phyloP scores from a whole-genome alignment of 2,888 invertebrate species.

The Caenorhabditis plicata region DNA sequence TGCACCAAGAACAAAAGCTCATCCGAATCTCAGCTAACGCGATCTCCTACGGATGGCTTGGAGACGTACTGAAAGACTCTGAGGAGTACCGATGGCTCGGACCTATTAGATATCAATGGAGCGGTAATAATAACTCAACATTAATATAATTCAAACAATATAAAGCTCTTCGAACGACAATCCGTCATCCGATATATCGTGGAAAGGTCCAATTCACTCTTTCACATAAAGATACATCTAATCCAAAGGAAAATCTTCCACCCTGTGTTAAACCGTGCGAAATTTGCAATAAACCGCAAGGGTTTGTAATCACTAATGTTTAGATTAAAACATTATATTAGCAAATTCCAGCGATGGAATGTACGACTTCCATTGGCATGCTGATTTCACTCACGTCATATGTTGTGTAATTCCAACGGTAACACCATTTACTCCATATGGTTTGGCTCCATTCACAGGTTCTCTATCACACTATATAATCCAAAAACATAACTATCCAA shows the following conservation, averaged over 20 bases:
- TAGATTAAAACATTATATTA: too few relatives aligned
- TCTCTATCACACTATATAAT: background rate
- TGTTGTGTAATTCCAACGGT: constrained; percentile 62
- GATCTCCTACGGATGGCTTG: constrained; percentile 82
- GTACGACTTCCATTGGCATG: constrained; percentile 48
- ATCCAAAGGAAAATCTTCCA: constrained; percentile 49
- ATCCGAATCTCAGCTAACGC: constrained; percentile 77
- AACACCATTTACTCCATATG: constrained; percentile 62
- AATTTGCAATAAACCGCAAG: constrained; percentile 43
- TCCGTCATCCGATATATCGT: constrained; percentile 59
- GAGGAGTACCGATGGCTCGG: constrained; percentile 84
- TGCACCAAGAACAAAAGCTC: constrained; percentile 72
- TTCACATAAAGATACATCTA: constrained; percentile 38
- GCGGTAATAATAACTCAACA: constrained; percentile 26
- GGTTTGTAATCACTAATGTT: too few relatives aligned
- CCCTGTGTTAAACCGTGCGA: constrained; percentile 52
- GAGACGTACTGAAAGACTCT: constrained; percentile 79
- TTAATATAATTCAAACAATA: background rate
- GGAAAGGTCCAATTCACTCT: constrained; percentile 46
- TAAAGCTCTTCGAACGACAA: constrained; percentile 60
- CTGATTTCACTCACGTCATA: constrained; percentile 59
- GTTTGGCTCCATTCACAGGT: constrained; percentile 54
- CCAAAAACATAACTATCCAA: background rate
- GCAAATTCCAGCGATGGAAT: constrained; percentile 20
- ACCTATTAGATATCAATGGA: constrained; percentile 74